Evolutionary conservation across 2,797 vertebrate genomes (phyloP), one percentile per base, ranked within the genome.

Genomic region (Pempheris klunzingeri): DNA sequence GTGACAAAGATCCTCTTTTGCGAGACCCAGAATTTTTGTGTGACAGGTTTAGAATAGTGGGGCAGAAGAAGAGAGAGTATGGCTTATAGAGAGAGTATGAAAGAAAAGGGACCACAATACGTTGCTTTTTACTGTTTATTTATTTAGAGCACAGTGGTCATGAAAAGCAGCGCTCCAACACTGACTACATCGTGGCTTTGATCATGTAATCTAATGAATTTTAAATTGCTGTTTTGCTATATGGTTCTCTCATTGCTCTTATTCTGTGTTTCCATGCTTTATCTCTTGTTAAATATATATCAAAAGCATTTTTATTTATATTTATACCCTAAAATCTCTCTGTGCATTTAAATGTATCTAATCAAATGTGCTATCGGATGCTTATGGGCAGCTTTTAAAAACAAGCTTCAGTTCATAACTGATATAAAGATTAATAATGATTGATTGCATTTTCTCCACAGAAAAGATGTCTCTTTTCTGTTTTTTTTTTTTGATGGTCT

Each of bases 21-120:
- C 32, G 3, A 74, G 54, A 75, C 70, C 26, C 18, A 30, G 53
- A 79, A 81, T 88, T 85, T 87, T 76, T 88, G 71, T 75, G 67
- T 87, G 82, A 88, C 80, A 87, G 82, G 67, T 90, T 88, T 47
- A 72, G 74, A 86, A 87, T 73, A 68, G 74, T 58, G 47, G 15
- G 46, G 57, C 38, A 60, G 72, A 46, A 43, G 43, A 62, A 59
- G 54, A 44, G 53, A 72, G 70, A 53, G 74, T 75, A 47, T 17
- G 15, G 54, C 63, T 70, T 49, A 44, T 20, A n/a, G 14, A 7
- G 44, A 32, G 63, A 73, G 20, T 49, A 22, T 38, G 41, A 71
- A 26, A 58, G 15, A 46, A 17, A 46, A 24, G 30, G 28, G 71
- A 36, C 6, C 47, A 18, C 41, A 49, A 54, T 18, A 22, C 58